Evolutionary conservation across 2,888 invertebrate genomes (phyloP).

Genomic region (Mactromeris polynyma): DNA sequence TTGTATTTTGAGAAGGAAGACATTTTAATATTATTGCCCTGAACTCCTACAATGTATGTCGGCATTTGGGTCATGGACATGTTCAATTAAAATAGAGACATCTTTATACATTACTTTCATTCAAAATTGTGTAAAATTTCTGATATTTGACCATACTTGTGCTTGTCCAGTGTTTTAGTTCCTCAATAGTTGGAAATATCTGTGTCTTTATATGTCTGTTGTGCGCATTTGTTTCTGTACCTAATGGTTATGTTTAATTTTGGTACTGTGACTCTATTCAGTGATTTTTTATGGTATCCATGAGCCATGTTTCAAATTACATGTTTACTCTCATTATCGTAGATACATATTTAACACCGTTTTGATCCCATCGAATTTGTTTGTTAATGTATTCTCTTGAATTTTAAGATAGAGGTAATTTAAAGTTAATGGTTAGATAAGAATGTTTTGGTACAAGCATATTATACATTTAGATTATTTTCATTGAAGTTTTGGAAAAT

Average conservation of each 20-base stretch:
- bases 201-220: not conserved
- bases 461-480: too few species aligned
- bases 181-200: not conserved
- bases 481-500: too few species aligned
- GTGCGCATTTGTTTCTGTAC: not conserved
- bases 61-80: not conserved
- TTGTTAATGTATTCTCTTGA: not conserved
- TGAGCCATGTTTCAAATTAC: not conserved
- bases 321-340: not conserved
- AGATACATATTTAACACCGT: not conserved
- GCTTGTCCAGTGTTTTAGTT: not conserved
- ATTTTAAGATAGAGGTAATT: not conserved
- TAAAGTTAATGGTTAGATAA: too few species aligned
- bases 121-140: not conserved
- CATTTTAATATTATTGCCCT: not conserved
- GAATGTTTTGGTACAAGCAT: too few species aligned
- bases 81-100: not conserved
- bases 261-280: not conserved
- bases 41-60: not conserved
- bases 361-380: too few species aligned
- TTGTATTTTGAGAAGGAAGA: not conserved
- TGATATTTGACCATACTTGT: not conserved
- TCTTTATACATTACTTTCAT: not conserved
- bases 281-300: not conserved
- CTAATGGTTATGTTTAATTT: not conserved